These are phyloP conservation scores for Trachythela sp. DNA, from an alignment of 64 coral and sea anemone genomes.

Conservation along the genomic window DNA sequence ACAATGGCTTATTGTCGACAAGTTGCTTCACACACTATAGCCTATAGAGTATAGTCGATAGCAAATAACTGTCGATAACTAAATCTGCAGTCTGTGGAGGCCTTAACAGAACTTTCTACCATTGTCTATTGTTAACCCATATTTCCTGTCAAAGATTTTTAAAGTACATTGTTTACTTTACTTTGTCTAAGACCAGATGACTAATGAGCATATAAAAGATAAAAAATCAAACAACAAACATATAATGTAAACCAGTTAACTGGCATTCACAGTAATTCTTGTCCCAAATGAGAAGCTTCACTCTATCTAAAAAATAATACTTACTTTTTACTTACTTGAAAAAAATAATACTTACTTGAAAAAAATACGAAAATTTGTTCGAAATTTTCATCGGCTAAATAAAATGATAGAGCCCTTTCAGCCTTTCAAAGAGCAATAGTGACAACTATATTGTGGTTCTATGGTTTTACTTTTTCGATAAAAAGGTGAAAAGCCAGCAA, in stretches of 20 bases:
- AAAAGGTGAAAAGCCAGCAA: not conserved
- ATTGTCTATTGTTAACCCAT: no score
- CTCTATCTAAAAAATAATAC: not conserved
- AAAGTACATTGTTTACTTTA: no score
- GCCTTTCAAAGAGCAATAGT: not conserved
- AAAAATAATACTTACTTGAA: no score
- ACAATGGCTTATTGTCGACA: no score
- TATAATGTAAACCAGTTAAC: not conserved
- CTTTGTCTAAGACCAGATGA: no score
- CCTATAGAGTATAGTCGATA: no score
- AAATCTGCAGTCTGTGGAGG: no score
- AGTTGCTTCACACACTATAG: no score
- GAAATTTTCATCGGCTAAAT: slow-evolving; percentile 1
- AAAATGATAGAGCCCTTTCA: not conserved
- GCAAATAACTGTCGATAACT: no score
- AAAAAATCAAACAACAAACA: no score
- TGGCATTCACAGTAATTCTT: not conserved
- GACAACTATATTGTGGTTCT: not conserved
- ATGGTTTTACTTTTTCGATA: not conserved
- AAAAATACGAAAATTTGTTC: not conserved
- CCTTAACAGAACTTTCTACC: no score
- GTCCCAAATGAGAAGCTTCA: slow-evolving; percentile 1
- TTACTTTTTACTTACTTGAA: not conserved
- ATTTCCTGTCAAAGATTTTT: no score
- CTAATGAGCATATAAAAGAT: not conserved